Base-by-base conservation (phyloP, 2,113 vertebrate genomes). In the Condylura cristata region DNA sequence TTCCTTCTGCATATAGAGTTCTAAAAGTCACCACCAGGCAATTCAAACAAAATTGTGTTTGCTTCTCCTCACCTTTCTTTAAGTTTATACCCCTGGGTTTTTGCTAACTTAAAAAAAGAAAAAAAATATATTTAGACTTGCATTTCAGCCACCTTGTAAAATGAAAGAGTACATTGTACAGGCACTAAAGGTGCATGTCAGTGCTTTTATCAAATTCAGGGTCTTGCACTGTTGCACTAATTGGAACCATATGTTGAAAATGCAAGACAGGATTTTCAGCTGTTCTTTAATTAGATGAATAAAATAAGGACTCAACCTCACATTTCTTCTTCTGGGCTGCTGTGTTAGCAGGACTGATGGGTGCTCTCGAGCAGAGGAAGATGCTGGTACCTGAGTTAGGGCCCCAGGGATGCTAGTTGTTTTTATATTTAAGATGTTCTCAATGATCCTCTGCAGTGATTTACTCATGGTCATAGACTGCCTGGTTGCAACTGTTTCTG, bases 151-250 rank as follows among this genome's bases (percentile, higher is more conserved):
- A 82, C 28, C 94, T 68, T 93, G 74, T 96, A 90, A 96, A 98
- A 96, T 76, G 96, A 97, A 97, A 97, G 95, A 95, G 61, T 44
- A 90, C 85, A 96, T 96, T 96, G 63, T 89, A 89, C 88, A 88
- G 95, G 71, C 88, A 91, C 93, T 81, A 82, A 93, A 95, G 85
- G 83, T 76, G 58, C 76, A 34, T 70, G 71, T 37, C 92, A 95
- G 72, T 37, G 60, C 66, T 97, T 96, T 97, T 95, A 97, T 96
- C 96, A 93, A 97, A 96, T 82, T 74, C 87, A 95, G 91, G 92
- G 89, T 66, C 28, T 75, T 20, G 60, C 65, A 84, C 68, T 24
- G 61, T n/a, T 76, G 53, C 41, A 14, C 18, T 79, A 97, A 96
- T 94, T 95, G 96, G 95, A 98, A 97, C 79, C 83, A 95, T 30